Evolutionary conservation across 2,888 invertebrate genomes (phyloP).

Genomic region (Mystacides longicornis): DNA sequence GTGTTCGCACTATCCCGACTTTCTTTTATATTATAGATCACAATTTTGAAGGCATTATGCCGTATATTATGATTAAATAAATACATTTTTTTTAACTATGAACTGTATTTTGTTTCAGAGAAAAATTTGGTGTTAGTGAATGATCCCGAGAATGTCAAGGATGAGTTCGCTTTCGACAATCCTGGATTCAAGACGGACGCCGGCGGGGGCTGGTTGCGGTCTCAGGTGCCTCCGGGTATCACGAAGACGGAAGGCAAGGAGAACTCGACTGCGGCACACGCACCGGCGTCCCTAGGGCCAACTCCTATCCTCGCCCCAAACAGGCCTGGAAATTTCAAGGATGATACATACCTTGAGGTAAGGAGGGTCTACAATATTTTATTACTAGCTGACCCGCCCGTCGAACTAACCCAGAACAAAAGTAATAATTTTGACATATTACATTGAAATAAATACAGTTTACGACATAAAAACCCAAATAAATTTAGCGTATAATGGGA

Average conservation of each 20-base stretch:
- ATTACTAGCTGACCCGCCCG: no score
- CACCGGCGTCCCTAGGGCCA: slow-evolving; percentile 38
- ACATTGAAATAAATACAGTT: no score
- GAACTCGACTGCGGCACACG: slow-evolving; percentile 28
- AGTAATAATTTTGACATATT: no score
- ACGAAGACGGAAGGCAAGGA: slow-evolving; percentile 42
- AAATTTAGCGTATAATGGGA: no score
- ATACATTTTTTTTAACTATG: no score
- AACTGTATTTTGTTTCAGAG: slow-evolving; percentile 51
- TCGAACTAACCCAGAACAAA: no score
- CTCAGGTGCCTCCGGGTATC: slow-evolving; percentile 26
- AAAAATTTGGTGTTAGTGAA: slow-evolving; percentile 66
- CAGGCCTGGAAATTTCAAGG: slow-evolving; percentile 11
- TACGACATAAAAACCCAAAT: no score
- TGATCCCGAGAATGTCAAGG: slow-evolving; percentile 69
- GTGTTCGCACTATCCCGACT: no score
- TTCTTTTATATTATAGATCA: no score
- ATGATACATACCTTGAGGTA: slow-evolving; percentile 16
- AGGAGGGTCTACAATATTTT: no score
- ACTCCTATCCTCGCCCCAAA: slow-evolving; percentile 32
- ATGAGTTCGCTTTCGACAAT: slow-evolving; percentile 74
- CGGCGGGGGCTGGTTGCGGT: slow-evolving; percentile 33
- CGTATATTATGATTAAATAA: no score
- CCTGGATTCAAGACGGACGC: slow-evolving; percentile 58
- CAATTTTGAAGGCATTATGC: background rate